Base-by-base conservation (phyloP, 2,113 vertebrate genomes). In the Forbesichthys papilliferus region DNA sequence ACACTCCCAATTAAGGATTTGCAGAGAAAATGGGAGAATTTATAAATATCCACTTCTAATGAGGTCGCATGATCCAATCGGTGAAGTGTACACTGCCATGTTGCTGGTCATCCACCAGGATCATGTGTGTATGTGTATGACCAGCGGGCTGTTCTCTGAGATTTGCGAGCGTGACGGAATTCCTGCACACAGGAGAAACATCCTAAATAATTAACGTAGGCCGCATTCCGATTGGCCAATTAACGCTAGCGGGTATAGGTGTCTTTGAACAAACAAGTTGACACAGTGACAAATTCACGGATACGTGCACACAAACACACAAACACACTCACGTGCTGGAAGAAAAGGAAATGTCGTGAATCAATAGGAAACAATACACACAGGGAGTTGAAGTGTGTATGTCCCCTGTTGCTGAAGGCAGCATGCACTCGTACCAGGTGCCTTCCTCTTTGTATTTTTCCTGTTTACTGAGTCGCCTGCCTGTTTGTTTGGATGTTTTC, bases 401-500 rank as follows among this genome's bases (percentile, higher is more conserved):
- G 11, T 11, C 10, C 34, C 9, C 9, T 66, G 83, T 85, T 87
- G 88, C 90, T 84, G 84, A 86, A 84, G 85, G 66, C 83, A 64
- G 68, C 11, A 13, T 65, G 69, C 78, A 79, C 81, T 89, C 77
- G 55, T 83, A 63, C 88, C 85, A 90, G 84, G 77, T 89, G 87
- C 86, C 72, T 92, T 90, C 89, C 89, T 89, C 80, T 68, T 64
- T 84, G 82, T 78, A 82, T 91, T 86, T 71, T 93, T 93, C 92
- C 92, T 93, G 92, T 94, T 93, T 92, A 92, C 85, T 27, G 71
- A 69, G 47, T 75, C 42, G 69, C 73, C 74, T 59, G 46, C 69
- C 60, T 64, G 51, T 71, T 89, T 87, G 86, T 90, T 91, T 91
- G 83, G 78, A 69, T 89, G 84, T 88, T 93, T 93, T 89, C 81